Evolutionary conservation across 2,888 invertebrate genomes (phyloP).

Genomic region (Ectemnius lituratus): DNA sequence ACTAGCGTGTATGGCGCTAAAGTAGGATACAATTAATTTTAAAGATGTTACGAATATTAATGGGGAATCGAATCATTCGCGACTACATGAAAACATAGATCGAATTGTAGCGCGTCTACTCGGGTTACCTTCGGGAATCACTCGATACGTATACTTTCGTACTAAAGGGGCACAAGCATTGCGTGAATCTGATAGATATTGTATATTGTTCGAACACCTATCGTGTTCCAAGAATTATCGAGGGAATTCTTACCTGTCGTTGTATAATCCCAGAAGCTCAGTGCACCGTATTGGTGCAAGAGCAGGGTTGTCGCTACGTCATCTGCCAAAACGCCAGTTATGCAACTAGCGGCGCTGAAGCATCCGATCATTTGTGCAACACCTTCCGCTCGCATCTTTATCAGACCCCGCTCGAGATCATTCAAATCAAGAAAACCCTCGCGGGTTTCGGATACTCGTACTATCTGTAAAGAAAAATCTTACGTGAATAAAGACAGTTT

Average conservation of each 20-base stretch:
- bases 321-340: conserved; percentile 93
- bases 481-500: too few relatives aligned
- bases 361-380: conserved; percentile 86
- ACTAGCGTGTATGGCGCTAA: conserved; percentile 86
- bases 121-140: background rate
- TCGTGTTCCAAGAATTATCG: background rate
- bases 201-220: background rate
- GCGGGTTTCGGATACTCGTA: conserved; percentile 87
- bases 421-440: conserved; percentile 89
- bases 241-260: conserved; percentile 81
- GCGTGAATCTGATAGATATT: conserved; percentile 12
- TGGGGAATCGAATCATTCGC: background rate
- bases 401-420: conserved; percentile 85
- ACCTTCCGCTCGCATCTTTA: conserved; percentile 82
- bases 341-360: conserved; percentile 91
- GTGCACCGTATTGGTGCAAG: conserved; percentile 89
- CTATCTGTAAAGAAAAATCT: conserved; percentile 80
- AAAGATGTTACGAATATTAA: too few relatives aligned
- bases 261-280: conserved; percentile 95
- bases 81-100: background rate
- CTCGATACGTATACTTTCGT: conserved; percentile 15
- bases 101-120: background rate
- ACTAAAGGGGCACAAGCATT: conserved; percentile 10
- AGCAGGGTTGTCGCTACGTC: conserved; percentile 89
- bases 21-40: conserved; percentile 29